Conservation (phyloP, 2,888 invertebrate genomes). For the Volucella inflata region DNA sequence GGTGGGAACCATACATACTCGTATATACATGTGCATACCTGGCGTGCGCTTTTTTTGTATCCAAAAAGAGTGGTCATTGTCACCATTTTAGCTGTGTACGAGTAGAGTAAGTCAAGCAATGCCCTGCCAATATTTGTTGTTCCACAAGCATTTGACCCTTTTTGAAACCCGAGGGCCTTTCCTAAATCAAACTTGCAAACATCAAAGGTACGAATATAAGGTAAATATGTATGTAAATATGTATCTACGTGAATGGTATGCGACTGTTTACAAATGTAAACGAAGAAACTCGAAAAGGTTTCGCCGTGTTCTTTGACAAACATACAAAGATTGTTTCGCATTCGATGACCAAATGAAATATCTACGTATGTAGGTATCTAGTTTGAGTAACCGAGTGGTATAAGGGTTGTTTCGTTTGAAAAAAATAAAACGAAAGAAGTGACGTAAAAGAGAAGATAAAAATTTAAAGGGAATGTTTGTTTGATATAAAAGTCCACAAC, state of each 20-base stretch:
- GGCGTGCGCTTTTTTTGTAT: conserved; percentile 20
- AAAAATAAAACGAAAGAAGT: no score
- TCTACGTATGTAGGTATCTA: neutral
- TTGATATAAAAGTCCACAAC: no score
- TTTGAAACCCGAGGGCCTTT: conserved; percentile 28
- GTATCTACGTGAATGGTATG: neutral
- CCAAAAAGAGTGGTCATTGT: conserved; percentile 49
- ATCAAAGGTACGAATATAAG: conserved; percentile 50
- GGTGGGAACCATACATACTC: neutral
- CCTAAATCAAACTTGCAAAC: conserved; percentile 51
- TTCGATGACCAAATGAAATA: neutral
- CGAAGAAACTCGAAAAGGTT: conserved; percentile 2
- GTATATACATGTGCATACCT: conserved; percentile 29
- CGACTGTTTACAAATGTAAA: conserved; percentile 12
- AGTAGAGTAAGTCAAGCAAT: neutral
- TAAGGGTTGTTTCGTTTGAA: no score
- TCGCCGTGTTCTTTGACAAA: neutral
- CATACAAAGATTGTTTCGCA: neutral
- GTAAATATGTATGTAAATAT: conserved; percentile 13
- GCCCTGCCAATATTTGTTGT: conserved; percentile 1
- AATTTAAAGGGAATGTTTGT: no score
- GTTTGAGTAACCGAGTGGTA: no score
- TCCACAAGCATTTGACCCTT: conserved; percentile 64
- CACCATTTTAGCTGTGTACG: conserved; percentile 42
- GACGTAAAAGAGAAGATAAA: no score